A percentile compares a stretch with the other conserved stretches of the same genome.
Evolutionary conservation across 1,140 invertebrate genomes (phyloP).

Genomic region (Pseudomyrmex sp.): DNA sequence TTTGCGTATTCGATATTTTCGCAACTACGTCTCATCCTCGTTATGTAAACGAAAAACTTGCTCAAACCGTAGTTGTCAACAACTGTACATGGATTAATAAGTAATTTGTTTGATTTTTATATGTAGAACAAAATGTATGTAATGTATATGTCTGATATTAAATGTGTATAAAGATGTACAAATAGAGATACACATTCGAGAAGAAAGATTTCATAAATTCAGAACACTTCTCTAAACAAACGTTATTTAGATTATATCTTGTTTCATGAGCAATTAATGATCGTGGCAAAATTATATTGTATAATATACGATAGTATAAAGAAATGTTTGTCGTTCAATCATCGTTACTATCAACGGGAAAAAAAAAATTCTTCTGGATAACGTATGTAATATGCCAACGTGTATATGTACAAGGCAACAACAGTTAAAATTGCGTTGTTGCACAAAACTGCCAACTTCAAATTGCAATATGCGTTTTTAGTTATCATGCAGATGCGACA

Average conservation of each 20-base stretch:
- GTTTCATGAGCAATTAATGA: conserved; percentile 6
- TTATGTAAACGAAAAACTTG: conserved; percentile 58
- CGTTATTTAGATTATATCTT: neutral
- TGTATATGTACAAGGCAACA: conserved; percentile 55
- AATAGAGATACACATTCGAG: neutral
- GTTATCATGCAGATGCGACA: conserved; percentile 72
- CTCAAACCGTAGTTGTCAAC: conserved; percentile 55
- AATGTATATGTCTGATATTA: conserved; percentile 1
- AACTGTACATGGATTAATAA: conserved; percentile 6
- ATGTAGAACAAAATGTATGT: neutral
- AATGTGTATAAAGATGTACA: neutral
- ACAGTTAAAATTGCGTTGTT: conserved; percentile 78
- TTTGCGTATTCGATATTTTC: conserved; percentile 6
- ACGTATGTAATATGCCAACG: neutral
- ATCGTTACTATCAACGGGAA: conserved; percentile 33
- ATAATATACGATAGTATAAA: neutral
- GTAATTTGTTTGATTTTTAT: conserved; percentile 18
- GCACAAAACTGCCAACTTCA: conserved; percentile 81
- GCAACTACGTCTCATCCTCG: conserved; percentile 33
- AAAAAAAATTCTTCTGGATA: conserved; percentile 29
- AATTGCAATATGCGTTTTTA: conserved; percentile 80
- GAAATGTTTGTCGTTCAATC: conserved; percentile 7
- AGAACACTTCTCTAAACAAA: neutral
- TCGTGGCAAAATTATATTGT: neutral
- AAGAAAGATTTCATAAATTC: neutral